Evolutionary conservation across 2,113 vertebrate species (phyloP).

Genomic region (Psettodes erumei): DNA sequence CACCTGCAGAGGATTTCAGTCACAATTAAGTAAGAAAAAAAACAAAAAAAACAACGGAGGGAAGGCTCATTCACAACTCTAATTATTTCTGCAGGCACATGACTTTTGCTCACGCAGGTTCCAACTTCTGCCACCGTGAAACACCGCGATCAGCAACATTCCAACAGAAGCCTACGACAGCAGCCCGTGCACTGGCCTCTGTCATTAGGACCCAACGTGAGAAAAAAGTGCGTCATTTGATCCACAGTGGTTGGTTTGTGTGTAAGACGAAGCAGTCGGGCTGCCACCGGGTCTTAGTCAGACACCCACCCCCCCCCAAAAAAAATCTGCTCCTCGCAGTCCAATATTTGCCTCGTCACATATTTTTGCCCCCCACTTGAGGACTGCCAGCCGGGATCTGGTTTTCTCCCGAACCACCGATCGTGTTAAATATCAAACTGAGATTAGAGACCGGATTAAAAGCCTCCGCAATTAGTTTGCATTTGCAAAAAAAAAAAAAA

Average conservation of each 20-base stretch:
- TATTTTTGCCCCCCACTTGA: slow-evolving; percentile 18
- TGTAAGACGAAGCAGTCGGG: slow-evolving; percentile 46
- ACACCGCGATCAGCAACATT: slow-evolving; percentile 36
- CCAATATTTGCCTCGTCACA: slow-evolving; percentile 36
- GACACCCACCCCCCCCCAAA: no score
- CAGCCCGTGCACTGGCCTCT: slow-evolving; percentile 30
- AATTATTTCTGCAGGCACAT: not conserved
- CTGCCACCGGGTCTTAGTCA: slow-evolving; percentile 52
- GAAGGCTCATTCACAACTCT: not conserved
- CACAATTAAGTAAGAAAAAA: not conserved
- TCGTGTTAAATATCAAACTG: not conserved
- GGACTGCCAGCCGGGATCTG: not conserved
- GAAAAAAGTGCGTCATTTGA: slow-evolving; percentile 75
- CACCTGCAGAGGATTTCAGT: not conserved
- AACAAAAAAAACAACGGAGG: not conserved
- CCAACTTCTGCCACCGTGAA: slow-evolving; percentile 50
- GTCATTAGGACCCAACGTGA: slow-evolving; percentile 41
- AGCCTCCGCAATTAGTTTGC: slow-evolving; percentile 47
- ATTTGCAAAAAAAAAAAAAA: slow-evolving; percentile 20
- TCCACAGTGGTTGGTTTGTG: slow-evolving; percentile 74
- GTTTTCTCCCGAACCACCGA: slow-evolving; percentile 1
- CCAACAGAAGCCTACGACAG: not conserved
- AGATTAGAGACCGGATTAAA: not conserved
- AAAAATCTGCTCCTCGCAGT: slow-evolving; percentile 26
- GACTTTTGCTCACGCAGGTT: slow-evolving; percentile 5